Evolutionary conservation across 1,140 invertebrate species (phyloP).

Genomic region (Bombyx mori): DNA sequence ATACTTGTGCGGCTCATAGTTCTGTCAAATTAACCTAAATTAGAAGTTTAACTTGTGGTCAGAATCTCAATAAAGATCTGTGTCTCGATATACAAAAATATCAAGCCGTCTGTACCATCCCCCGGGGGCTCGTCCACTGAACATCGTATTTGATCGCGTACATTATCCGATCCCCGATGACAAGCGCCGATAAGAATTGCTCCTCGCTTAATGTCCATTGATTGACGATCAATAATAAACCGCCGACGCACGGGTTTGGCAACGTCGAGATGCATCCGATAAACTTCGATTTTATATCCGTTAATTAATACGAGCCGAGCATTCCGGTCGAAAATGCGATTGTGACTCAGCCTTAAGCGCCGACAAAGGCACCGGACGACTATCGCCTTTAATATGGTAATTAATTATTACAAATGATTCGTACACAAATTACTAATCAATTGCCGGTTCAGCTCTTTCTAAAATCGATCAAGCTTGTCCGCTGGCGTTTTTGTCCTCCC

Average conservation of each 20-base stretch:
- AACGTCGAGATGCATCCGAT: slow-evolving; percentile 62
- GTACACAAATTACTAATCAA: slow-evolving; percentile 44
- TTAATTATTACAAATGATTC: slow-evolving; percentile 64
- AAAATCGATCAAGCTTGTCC: slow-evolving; percentile 15
- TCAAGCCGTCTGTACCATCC: slow-evolving; percentile 20
- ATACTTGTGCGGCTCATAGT: slow-evolving; percentile 33
- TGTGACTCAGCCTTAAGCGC: slow-evolving; percentile 55
- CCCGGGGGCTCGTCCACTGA: slow-evolving; percentile 33
- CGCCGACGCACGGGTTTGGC: slow-evolving; percentile 56
- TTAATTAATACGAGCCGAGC: slow-evolving; percentile 66
- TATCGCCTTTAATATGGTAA: slow-evolving; percentile 64
- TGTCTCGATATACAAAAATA: slow-evolving; percentile 15
- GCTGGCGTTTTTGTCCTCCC: slow-evolving; percentile 11
- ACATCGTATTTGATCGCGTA: slow-evolving; percentile 57
- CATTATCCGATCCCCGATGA: slow-evolving; percentile 65
- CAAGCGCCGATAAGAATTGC: slow-evolving; percentile 49
- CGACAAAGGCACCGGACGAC: slow-evolving; percentile 38
- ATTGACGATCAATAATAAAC: slow-evolving; percentile 41
- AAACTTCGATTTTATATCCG: slow-evolving; percentile 67
- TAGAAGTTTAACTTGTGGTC: slow-evolving; percentile 18
- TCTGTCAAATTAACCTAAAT: slow-evolving; percentile 34
- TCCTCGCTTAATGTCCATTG: slow-evolving; percentile 30
- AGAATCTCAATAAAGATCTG: slow-evolving; percentile 22
- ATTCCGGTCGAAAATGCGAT: slow-evolving; percentile 56
- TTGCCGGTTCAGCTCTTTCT: slow-evolving; percentile 30